A percentile compares a stretch with the other conserved stretches of the same genome.
Evolutionary conservation across 1,140 invertebrate genomes (phyloP).

Genomic region (Drosophila punjabiensis): DNA sequence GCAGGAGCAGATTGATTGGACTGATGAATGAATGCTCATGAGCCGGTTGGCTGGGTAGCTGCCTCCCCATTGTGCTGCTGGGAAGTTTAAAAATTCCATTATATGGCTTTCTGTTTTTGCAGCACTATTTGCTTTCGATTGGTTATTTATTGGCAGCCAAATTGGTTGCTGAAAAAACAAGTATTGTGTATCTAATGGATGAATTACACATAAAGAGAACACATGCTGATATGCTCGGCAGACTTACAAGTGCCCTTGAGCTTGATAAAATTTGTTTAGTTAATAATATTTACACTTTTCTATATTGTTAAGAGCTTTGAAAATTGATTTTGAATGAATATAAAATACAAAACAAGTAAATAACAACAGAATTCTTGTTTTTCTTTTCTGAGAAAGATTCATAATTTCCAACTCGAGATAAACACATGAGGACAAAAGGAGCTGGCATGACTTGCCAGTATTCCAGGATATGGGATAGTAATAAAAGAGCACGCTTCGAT

Average conservation of each 20-base stretch:
- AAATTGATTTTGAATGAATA: fast-evolving
- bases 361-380: background rate
- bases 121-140: slow-evolving; percentile 65
- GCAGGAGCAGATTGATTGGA: slow-evolving; percentile 65
- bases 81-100: slow-evolving; percentile 68
- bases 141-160: slow-evolving; percentile 70
- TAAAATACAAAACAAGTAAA: background rate
- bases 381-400: slow-evolving; percentile 38
- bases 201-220: background rate
- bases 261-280: background rate
- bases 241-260: too few relatives aligned
- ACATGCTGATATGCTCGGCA: background rate
- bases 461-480: slow-evolving; percentile 55
- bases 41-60: slow-evolving; percentile 9
- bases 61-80: slow-evolving; percentile 5
- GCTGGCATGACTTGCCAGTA: slow-evolving; percentile 54
- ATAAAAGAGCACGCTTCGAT: slow-evolving; percentile 77
- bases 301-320: background rate
- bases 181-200: slow-evolving; percentile 6
- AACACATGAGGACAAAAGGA: slow-evolving; percentile 31
- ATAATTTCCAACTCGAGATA: slow-evolving; percentile 67
- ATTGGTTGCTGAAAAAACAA: slow-evolving; percentile 2
- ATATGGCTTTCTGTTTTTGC: slow-evolving; percentile 49
- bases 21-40: slow-evolving; percentile 53
- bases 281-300: background rate